Conservation (phyloP, 2,888 invertebrate genomes). For the Hypomecis atomaria region DNA sequence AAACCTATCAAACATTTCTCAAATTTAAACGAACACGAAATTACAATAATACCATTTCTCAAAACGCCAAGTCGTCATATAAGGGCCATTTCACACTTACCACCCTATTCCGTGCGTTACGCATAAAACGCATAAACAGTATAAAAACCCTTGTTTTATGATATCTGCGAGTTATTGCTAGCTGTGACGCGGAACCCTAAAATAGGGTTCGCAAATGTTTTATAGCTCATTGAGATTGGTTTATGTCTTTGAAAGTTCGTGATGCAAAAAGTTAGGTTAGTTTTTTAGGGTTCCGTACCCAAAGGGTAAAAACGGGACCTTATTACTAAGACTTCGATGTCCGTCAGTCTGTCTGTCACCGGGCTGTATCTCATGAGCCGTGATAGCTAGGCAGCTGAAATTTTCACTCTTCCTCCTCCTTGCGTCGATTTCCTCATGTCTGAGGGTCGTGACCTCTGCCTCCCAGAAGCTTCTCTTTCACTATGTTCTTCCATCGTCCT, state of each 20-base stretch:
- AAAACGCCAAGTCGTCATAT: conserved; percentile 42
- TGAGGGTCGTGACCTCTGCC: too few species aligned
- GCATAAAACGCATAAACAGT: conserved; percentile 7
- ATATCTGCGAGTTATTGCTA: conserved; percentile 61
- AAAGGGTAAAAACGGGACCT: too few species aligned
- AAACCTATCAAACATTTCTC: not conserved
- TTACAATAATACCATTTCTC: conserved; percentile 5
- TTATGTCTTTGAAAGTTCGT: conserved; percentile 41
- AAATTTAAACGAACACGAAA: not conserved
- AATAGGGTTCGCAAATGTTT: conserved; percentile 36
- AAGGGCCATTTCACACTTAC: conserved; percentile 33
- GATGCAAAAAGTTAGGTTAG: not conserved
- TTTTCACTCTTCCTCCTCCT: too few species aligned
- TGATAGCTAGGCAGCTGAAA: too few species aligned
- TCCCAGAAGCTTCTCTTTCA: too few species aligned
- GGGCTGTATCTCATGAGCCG: too few species aligned
- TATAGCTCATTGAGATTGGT: conserved; percentile 42
- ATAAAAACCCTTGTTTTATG: conserved; percentile 52
- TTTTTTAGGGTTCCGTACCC: too few species aligned
- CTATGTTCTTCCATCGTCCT: too few species aligned
- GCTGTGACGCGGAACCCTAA: conserved; percentile 58
- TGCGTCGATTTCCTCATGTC: too few species aligned
- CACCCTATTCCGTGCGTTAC: conserved; percentile 24
- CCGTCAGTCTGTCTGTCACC: too few species aligned
- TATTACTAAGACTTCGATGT: too few species aligned